Conservation (phyloP, 2,888 invertebrate genomes). For the Drosophila nr. fundita region DNA sequence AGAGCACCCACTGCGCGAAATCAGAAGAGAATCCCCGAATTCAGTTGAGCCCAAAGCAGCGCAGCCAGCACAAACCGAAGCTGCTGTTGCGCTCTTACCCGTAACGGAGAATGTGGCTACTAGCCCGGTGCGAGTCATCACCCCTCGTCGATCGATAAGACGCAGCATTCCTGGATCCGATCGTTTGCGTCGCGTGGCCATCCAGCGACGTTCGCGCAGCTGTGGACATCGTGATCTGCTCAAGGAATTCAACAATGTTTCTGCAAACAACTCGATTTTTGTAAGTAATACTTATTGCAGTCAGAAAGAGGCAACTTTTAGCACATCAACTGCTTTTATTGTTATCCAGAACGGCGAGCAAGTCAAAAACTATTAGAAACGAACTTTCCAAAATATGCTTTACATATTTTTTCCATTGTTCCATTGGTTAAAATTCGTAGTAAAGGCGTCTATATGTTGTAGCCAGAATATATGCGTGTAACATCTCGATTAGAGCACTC, state of each 20-base stretch:
- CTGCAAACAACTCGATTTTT: conserved; percentile 16
- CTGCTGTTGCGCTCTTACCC: background rate
- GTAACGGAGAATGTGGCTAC: background rate
- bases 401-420: background rate
- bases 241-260: conserved; percentile 54
- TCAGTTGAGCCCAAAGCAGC: background rate
- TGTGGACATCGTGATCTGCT: conserved; percentile 58
- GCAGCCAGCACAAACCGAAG: background rate
- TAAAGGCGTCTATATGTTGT: background rate
- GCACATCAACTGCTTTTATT: background rate
- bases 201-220: conserved; percentile 60
- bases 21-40: background rate
- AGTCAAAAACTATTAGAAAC: background rate
- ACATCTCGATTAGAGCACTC: background rate
- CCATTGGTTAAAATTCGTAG: background rate
- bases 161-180: conserved; percentile 61
- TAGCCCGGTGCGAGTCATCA: background rate
- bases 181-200: conserved; percentile 65
- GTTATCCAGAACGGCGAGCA: background rate
- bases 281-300: conserved; percentile 36
- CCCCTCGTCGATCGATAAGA: conserved; percentile 9
- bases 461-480: background rate
- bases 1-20: conserved; percentile 17
- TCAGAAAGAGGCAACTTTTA: background rate
- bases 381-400: background rate